Evolutionary conservation across 2,113 vertebrate species (phyloP).

Genomic region (Setophaga kirtlandii): DNA sequence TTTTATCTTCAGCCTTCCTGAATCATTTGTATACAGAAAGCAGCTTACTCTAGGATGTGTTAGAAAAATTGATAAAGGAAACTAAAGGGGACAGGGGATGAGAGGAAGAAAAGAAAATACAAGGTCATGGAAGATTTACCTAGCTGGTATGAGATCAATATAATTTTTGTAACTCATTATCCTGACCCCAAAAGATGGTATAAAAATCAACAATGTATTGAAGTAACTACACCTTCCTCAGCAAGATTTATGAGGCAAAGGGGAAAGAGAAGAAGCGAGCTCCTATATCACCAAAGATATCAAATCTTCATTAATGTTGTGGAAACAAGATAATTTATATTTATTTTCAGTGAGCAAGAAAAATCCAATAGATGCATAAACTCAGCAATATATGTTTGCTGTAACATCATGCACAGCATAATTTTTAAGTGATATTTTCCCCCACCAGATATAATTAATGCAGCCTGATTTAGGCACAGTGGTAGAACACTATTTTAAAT

Average conservation of each 20-base stretch:
- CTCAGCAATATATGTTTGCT: background rate
- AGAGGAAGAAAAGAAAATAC: conserved; percentile 15
- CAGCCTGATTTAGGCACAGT: background rate
- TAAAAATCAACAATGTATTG: conserved; percentile 74
- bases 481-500: background rate
- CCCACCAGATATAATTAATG: background rate
- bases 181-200: conserved; percentile 32
- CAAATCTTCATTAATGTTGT: conserved; percentile 55
- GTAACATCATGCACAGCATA: background rate
- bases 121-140: conserved; percentile 71
- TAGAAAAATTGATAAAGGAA: background rate
- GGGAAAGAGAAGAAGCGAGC: background rate
- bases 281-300: conserved; percentile 29
- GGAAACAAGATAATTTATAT: conserved; percentile 36
- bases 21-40: background rate
- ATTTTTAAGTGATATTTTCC: background rate
- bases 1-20: background rate
- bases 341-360: conserved; percentile 35
- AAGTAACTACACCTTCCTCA: conserved; percentile 65
- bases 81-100: background rate
- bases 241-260: conserved; percentile 70
- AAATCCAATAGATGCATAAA: background rate
- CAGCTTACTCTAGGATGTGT: background rate
- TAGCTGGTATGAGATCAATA: conserved; percentile 67
- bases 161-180: conserved; percentile 71